Base-by-base conservation (phyloP, 2,797 vertebrate genomes). In the Phoxinus dragarum region DNA sequence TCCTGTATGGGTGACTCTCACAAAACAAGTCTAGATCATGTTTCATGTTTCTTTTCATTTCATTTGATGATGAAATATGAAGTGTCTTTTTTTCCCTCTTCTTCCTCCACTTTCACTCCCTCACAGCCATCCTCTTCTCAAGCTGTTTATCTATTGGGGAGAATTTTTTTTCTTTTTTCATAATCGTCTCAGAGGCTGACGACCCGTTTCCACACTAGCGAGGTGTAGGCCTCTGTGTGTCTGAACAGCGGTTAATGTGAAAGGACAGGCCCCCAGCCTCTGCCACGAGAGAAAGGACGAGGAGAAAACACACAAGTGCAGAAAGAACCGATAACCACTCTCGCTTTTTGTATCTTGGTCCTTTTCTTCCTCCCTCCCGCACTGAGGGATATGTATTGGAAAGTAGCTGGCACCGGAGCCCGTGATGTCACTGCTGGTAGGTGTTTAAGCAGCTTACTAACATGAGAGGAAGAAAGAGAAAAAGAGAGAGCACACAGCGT, bases 401-500 rank as follows among this genome's bases (percentile, higher is more conserved):
- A 92, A 90, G 93, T 92, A 76, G 86, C 92, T 93, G 92, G 93
- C 90, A 93, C 92, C 91, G 88, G 91, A 92, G 93, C 91, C 90
- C 89, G 87, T 90, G 68, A 94, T 95, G 94, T 95, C 94, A 94
- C 93, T 93, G 91, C 92, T 92, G 93, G 95, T 95, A 95, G 94
- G 95, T 94, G 94, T 95, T 93, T 95, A 95, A 95, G 94, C 94
- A 91, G 94, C 94, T 95, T 95, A 94, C 93, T 93, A 92, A 93
- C 92, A 94, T 80, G 77, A 80, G 81, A 71, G 81, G 78, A 77
- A 90, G 88, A 86, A 87, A 91, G 90, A 93, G 90, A 93, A 91
- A 91, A 92, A 90, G 89, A 87, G 86, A 91, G 90, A 92, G 91
- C 68, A 92, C 88, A 90, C 90, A 90, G 93, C 80, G 92, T 92